Base-by-base conservation (phyloP, 53 echinoderm and acorn worm genomes). In the Holothuria leucospilota region DNA sequence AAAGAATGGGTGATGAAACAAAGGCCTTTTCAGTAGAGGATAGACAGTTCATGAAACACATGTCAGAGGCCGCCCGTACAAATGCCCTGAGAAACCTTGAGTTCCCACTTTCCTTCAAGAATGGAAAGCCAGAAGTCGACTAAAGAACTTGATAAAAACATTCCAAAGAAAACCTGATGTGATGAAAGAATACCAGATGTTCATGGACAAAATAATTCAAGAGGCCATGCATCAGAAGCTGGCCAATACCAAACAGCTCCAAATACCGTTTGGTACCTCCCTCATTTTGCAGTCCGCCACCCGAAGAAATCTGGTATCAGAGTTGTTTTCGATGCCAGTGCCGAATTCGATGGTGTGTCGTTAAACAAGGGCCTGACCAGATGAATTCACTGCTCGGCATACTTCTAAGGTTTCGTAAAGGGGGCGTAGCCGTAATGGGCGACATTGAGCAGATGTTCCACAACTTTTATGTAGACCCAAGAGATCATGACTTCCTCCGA, bases 321-420 rank as follows among this genome's bases (percentile, higher is more conserved):
- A n/a, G n/a, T n/a, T n/a, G n/a, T n/a, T n/a, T n/a, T n/a, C n/a
- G n/a, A n/a, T n/a, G n/a, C n/a, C 41, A 88, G 88, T 69, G 88
- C 85, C 15, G 70, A 69, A 28, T 91, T 56, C n/a, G 63, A 42
- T 42, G 77, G n/a, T n/a, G n/a, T n/a, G n/a, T 91, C 0, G 75
- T 87, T 16, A 87, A 89, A 68, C n/a, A n/a, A n/a, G 93, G 93
- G 4, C 93, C 93, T 26, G 90, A 93, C 41, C 90, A 82, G 18
- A 90, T 82, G 66, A n/a, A n/a, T n/a, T n/a, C n/a, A n/a, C n/a
- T n/a, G n/a, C n/a, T n/a, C n/a, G n/a, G n/a, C n/a, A n/a, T 90
- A 90, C 51, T 60, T 53, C 24, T 77, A 86, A 81, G 92, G 34
- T 92, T 92, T 39, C 40, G 89, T 53, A 12, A 53, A 24, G 89